Percentiles rank a stretch among this genome's conserved stretches.
Conservation (phyloP, 1,140 invertebrate genomes). For the Caerostris extrusa region DNA sequence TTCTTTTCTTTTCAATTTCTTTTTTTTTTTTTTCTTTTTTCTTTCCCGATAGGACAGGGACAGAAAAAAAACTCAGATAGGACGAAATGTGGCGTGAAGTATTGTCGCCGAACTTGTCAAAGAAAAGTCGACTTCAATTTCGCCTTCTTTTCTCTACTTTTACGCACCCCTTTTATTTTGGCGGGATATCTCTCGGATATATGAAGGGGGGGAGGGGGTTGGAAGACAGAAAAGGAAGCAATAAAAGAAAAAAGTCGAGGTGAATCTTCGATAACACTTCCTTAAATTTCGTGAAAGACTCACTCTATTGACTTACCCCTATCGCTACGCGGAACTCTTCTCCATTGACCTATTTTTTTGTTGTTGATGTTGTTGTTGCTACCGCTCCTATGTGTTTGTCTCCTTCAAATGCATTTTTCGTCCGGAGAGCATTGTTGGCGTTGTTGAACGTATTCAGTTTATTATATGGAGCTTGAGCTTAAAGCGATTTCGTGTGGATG, state of each 20-base stretch:
- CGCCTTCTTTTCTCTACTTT: slow-evolving; percentile 31
- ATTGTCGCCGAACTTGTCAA: slow-evolving; percentile 71
- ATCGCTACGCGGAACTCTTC: background rate
- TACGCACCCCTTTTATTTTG: background rate
- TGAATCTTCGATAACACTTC: slow-evolving; percentile 72
- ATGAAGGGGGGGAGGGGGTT: background rate
- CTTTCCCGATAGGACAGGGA: too few species aligned
- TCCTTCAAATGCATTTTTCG: background rate
- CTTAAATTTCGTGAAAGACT: slow-evolving; percentile 65
- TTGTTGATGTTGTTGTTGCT: background rate
- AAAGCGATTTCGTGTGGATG: slow-evolving; percentile 9
- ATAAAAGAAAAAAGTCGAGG: slow-evolving; percentile 22
- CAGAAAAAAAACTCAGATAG: background rate
- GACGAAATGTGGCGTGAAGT: slow-evolving; percentile 73
- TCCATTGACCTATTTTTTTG: background rate
- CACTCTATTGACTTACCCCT: slow-evolving; percentile 59
- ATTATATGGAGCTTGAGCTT: background rate
- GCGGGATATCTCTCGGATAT: background rate
- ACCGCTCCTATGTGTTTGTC: background rate
- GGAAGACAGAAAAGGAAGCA: background rate
- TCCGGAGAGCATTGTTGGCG: background rate
- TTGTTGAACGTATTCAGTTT: background rate
- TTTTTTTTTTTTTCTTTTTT: too few species aligned
- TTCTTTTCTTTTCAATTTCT: slow-evolving; percentile 2
- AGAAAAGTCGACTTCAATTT: slow-evolving; percentile 72